These are phyloP conservation scores for Sapajus apella DNA, from an alignment of 2,113 vertebrate species.

Conservation along the genomic window DNA sequence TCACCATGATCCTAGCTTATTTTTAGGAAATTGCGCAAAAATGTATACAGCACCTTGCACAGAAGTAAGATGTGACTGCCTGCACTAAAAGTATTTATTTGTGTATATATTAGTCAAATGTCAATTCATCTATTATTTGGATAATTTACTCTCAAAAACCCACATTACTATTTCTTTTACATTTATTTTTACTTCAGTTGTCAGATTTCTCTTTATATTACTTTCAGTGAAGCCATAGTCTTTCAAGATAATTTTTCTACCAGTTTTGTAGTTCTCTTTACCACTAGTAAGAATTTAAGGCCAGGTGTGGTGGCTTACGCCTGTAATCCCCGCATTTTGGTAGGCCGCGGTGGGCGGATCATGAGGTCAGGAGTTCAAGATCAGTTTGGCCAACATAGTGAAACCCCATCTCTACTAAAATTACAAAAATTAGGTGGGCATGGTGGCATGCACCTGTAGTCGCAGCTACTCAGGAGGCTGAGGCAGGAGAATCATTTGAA, in stretches of 20 bases:
- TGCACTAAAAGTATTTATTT: background rate
- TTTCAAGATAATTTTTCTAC: background rate
- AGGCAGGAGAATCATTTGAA: too few species aligned
- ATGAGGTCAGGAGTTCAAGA: too few species aligned
- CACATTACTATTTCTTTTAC: background rate
- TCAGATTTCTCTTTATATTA: background rate
- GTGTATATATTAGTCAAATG: background rate
- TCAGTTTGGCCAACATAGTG: too few species aligned
- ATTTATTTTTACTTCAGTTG: background rate
- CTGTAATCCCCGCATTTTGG: too few species aligned
- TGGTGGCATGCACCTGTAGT: too few species aligned
- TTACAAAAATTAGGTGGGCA: too few species aligned
- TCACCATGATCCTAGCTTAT: background rate
- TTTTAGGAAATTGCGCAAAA: background rate
- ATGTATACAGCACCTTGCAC: background rate
- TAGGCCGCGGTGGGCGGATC: too few species aligned
- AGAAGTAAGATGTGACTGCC: background rate
- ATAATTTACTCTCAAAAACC: constrained; percentile 12
- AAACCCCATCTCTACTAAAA: too few species aligned
- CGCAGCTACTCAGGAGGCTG: too few species aligned
- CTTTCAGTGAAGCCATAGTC: background rate
- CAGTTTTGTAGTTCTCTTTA: background rate
- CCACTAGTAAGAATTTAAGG: background rate
- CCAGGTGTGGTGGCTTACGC: too few species aligned
- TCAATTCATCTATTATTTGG: constrained; percentile 5